phyloP scores from a whole-genome alignment of 2,797 vertebrate species.

The Netta rufina region DNA sequence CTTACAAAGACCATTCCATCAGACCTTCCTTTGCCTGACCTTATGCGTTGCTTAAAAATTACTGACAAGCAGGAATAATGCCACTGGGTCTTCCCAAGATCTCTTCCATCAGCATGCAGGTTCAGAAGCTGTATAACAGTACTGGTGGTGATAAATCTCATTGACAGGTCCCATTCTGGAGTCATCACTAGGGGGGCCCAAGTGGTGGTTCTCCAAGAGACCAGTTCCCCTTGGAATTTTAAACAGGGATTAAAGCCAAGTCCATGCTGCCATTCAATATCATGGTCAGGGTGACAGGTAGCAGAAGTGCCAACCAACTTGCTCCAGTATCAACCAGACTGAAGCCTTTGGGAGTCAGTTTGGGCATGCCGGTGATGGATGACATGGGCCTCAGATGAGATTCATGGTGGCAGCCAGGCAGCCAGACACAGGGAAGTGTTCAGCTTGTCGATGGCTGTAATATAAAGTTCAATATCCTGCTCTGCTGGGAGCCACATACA shows the following conservation, averaged over 20 bases:
- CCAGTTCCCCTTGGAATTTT: not conserved
- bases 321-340: rapidly evolving
- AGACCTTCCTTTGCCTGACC: rapidly evolving
- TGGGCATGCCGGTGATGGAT: not conserved
- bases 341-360: not conserved
- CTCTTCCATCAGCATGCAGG: rapidly evolving
- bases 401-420: not conserved
- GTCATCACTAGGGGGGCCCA: too few species aligned
- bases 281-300: not conserved
- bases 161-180: not conserved
- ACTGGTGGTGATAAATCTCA: not conserved
- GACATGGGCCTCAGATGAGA: not conserved
- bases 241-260: not conserved
- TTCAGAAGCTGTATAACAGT: not conserved
- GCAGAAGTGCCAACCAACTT: not conserved
- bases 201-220: not conserved
- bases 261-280: not conserved
- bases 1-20: not conserved
- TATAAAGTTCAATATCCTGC: not conserved
- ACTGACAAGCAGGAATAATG: not conserved
- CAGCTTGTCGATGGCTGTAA: not conserved
- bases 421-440: not conserved
- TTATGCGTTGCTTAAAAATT: not conserved
- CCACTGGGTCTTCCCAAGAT: rapidly evolving
- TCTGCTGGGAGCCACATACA: not conserved